Evolutionary conservation across 2,888 invertebrate species (phyloP), one percentile per base, ranked within the genome.

Genomic region (Oxyteleia sp.): DNA sequence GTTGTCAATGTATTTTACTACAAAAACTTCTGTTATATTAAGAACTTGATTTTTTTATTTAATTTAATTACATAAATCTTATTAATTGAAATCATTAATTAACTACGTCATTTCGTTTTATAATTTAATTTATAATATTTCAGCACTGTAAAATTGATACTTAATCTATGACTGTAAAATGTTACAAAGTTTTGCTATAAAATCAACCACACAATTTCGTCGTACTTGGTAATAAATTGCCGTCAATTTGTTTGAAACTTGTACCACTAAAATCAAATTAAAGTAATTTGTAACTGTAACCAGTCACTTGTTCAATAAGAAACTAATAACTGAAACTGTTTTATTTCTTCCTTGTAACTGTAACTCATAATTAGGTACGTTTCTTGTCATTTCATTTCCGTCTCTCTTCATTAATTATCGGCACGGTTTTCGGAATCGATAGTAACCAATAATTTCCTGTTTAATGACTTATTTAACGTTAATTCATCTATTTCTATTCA

Each of bases 261-360:
- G 49, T 26, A 10, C 64, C 16, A 64, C 55, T 64, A 43, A 66
- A 66, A 66, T 47, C 47, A 43, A 45, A 35, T 66, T 49, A 75
- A 66, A 75, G 66, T 35, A 41, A 53, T 55, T 57, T 75, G 57
- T 75, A 75, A 75, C 76, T 66, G 64, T 66, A 76, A 57, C 53
- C 16, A 53, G 41, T 59, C 20, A 57, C 16, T 47, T 57, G 13
- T 51, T 61, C 16, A 49, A 63, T 74, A 53, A 41, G 53, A 63
- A 49, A 63, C 53, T 53, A 51, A 74, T 74, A 53, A 32, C 43
- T 74, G 45, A 63, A 74, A 43, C 45, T 51, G 15, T 63, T 63
- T 63, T 61, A 74, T 63, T 74, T 53, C 43, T 45, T 63, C 53
- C 45, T 43, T 16, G 23, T 74, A 74, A 74, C 72, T 74, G 72